Evolutionary conservation across 2,113 vertebrate genomes (phyloP), one percentile per base, ranked within the genome.

Genomic region (Phodopus roborovskii): DNA sequence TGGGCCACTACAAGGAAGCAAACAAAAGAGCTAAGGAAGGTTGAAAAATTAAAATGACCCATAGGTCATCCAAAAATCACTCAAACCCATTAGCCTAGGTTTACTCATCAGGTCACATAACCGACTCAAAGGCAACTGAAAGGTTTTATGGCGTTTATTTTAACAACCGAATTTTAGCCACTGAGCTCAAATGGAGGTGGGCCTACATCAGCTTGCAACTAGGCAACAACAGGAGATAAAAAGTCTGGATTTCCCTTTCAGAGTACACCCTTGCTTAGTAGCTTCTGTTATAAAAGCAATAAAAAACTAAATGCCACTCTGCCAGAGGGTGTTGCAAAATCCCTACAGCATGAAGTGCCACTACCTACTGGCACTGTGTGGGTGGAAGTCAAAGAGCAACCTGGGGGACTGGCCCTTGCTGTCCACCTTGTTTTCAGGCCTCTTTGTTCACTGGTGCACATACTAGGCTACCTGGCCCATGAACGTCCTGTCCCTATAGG

Each of bases 111-210:
- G 74, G 60, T 30, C 83, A 66, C 12, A 16, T 50, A 71, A 1
- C 56, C 33, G 56, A 91, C 77, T 92, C 28, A 28, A 62, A 36
- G 13, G 15, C 50, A 70, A 66, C 70, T 39, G 22, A 45, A 28
- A 5, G 62, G 3, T 71, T 77, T 24, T 39, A 22, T 17, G 58
- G 62, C 26, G 45, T 3, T 8, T 90, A 26, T 39, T 60, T 2
- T 42, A 73, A n/a, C 36, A 87, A n/a, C 84, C 68, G 60, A 66
- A 82, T 77, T 85, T 26, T 66, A 94, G 62, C 62, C 75, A 73
- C 71, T 75, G 77, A 81, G 45, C 48, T 95, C 78, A 48, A 71
- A 62, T 2, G 36, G 83, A 53, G 33, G 53, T 87, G 68, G 39
- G 36, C 1, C 1, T 58, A 77, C 13, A 45, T 1, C 1, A 12